Percentiles rank a stretch among this genome's conserved stretches.
Conservation (phyloP, 2,888 invertebrate genomes). For the Hemithea aestivaria region DNA sequence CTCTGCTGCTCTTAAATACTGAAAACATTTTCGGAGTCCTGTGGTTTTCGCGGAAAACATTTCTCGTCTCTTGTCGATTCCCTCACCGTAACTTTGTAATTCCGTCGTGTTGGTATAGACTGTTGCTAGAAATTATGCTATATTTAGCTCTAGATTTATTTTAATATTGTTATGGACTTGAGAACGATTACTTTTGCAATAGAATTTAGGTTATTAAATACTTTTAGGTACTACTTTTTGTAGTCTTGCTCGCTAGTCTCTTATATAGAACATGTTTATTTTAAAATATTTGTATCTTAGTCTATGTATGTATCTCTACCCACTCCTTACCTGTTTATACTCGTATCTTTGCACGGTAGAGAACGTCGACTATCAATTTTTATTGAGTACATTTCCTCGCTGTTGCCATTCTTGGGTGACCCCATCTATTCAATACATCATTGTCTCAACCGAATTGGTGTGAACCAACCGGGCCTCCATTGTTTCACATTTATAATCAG, state of each 20-base stretch:
- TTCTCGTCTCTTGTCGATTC: constrained; percentile 49
- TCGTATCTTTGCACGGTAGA: constrained; percentile 7
- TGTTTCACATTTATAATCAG: constrained; percentile 16
- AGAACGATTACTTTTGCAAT: constrained; percentile 1
- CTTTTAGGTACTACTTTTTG: too few relatives aligned
- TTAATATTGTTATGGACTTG: constrained; percentile 11
- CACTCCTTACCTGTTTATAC: neutral
- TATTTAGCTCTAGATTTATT: constrained; percentile 10
- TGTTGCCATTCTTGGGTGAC: constrained; percentile 33
- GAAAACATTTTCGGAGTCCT: constrained; percentile 59
- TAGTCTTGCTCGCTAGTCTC: too few relatives aligned
- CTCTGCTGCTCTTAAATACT: constrained; percentile 47
- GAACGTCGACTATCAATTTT: constrained; percentile 25
- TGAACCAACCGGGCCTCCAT: constrained; percentile 24
- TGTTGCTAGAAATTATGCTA: constrained; percentile 16
- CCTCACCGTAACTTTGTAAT: constrained; percentile 44
- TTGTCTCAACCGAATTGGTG: constrained; percentile 35
- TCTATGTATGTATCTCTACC: too few relatives aligned
- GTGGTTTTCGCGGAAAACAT: constrained; percentile 52
- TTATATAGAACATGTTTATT: too few relatives aligned
- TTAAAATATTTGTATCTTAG: too few relatives aligned
- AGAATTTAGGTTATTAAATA: too few relatives aligned
- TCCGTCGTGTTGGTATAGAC: constrained; percentile 29
- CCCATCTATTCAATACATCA: constrained; percentile 33
- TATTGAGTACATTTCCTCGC: constrained; percentile 30